phyloP scores from a whole-genome alignment of 2,797 vertebrate genomes.

The Notamacropus eugenii region DNA sequence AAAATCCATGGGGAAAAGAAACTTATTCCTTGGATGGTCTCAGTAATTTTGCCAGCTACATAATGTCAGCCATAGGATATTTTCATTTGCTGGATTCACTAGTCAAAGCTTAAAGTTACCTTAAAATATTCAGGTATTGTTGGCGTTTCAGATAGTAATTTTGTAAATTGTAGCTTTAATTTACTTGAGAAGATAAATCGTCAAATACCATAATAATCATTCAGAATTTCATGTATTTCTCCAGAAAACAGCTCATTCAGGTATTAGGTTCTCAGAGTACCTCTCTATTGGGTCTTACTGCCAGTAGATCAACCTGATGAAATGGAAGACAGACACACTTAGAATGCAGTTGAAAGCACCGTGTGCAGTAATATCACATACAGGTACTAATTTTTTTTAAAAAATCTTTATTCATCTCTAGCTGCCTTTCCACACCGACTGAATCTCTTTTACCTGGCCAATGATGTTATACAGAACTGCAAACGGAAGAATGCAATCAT shows the following conservation, averaged over 20 bases:
- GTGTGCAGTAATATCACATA: neutral
- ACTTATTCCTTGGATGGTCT: neutral
- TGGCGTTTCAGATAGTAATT: neutral
- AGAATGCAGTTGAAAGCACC: slow-evolving; percentile 21
- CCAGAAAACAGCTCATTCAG: neutral
- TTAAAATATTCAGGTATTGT: neutral
- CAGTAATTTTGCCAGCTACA: neutral
- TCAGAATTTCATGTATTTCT: neutral
- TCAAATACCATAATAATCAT: neutral
- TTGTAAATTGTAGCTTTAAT: neutral
- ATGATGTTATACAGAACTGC: slow-evolving; percentile 99
- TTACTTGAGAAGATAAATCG: neutral
- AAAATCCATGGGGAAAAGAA: neutral
- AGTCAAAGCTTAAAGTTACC: neutral
- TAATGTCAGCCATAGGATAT: neutral
- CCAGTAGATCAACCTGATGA: neutral
- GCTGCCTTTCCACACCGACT: slow-evolving; percentile 94
- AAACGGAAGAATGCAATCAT: slow-evolving; percentile 96
- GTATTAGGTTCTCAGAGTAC: neutral
- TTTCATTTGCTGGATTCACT: neutral
- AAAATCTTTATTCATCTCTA: slow-evolving; percentile 76
- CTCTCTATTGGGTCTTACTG: neutral
- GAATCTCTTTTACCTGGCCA: slow-evolving; percentile 98
- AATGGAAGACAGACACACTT: neutral
- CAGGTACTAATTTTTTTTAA: slow-evolving; percentile 10